Percentiles rank a stretch among this genome's conserved stretches.
phyloP scores from a whole-genome alignment of 2,797 vertebrate genomes.

The Odontamblyopus rebecca region DNA sequence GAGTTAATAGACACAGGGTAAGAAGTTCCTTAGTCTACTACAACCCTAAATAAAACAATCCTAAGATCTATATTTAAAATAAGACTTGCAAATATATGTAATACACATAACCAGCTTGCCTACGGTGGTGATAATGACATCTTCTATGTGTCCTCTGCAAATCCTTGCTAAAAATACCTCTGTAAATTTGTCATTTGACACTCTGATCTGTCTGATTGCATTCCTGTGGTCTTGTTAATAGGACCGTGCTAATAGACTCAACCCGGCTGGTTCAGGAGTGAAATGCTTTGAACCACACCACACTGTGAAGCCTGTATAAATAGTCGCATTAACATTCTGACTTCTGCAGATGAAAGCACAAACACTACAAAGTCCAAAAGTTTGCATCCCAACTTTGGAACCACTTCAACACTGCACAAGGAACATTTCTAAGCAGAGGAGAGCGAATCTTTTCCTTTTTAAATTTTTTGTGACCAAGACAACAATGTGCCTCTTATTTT shows the following conservation, averaged over 20 bases:
- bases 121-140: no score
- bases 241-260: neutral
- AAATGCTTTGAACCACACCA: slow-evolving; percentile 2
- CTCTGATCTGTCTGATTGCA: neutral
- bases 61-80: no score
- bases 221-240: neutral
- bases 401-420: neutral
- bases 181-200: neutral
- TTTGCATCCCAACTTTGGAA: neutral
- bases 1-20: no score
- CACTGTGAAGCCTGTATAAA: slow-evolving; percentile 2
- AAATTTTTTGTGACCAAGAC: neutral
- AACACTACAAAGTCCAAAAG: neutral
- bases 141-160: no score
- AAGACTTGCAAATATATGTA: no score
- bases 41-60: no score
- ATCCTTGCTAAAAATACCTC: neutral
- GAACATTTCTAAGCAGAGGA: neutral
- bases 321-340: slow-evolving; percentile 4
- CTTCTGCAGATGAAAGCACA: slow-evolving; percentile 5
- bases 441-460: neutral
- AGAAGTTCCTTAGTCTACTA: no score
- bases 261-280: neutral
- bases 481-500: neutral
- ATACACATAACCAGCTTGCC: no score